A percentile compares a stretch with the other conserved stretches of the same genome.
Evolutionary conservation across 1,140 invertebrate genomes (phyloP).

Genomic region (Ceratosolen fusciceps): DNA sequence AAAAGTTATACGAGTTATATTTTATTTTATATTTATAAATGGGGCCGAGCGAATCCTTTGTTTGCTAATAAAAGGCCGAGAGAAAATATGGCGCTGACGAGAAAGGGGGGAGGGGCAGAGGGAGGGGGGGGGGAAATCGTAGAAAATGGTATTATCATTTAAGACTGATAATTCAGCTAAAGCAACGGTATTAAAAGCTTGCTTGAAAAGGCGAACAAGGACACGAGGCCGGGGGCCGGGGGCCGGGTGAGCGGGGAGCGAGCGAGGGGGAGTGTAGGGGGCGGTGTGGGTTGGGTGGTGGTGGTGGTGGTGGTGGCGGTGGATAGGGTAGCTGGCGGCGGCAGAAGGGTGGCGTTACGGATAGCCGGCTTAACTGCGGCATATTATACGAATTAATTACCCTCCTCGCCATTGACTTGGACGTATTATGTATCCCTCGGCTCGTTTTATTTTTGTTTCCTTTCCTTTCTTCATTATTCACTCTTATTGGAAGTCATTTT

Average conservation of each 20-base stretch:
- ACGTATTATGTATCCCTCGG: slow-evolving; percentile 68
- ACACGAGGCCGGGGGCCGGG: neutral
- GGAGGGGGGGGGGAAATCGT: neutral
- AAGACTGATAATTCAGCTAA: slow-evolving; percentile 46
- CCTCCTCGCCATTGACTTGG: slow-evolving; percentile 62
- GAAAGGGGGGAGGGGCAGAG: neutral
- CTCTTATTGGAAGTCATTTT: neutral
- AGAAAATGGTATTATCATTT: slow-evolving; percentile 42
- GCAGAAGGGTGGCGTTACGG: slow-evolving; percentile 59
- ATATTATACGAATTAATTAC: slow-evolving; percentile 73
- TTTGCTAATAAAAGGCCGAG: neutral
- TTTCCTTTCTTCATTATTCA: slow-evolving; percentile 35
- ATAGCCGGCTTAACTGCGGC: slow-evolving; percentile 70
- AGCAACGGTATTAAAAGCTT: slow-evolving; percentile 44
- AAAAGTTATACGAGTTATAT: neutral
- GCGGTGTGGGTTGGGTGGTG: neutral
- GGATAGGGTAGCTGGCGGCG: too few species aligned
- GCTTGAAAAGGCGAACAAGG: slow-evolving; percentile 40
- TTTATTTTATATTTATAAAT: too few species aligned
- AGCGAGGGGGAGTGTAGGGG: neutral
- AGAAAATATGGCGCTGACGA: neutral
- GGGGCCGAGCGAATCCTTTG: neutral
- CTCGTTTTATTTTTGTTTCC: slow-evolving; percentile 17
- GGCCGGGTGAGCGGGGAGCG: neutral
- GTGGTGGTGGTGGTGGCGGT: neutral